These are phyloP conservation scores for Corvus hawaiiensis DNA, from an alignment of 2,113 vertebrate genomes.

Conservation along the genomic window DNA sequence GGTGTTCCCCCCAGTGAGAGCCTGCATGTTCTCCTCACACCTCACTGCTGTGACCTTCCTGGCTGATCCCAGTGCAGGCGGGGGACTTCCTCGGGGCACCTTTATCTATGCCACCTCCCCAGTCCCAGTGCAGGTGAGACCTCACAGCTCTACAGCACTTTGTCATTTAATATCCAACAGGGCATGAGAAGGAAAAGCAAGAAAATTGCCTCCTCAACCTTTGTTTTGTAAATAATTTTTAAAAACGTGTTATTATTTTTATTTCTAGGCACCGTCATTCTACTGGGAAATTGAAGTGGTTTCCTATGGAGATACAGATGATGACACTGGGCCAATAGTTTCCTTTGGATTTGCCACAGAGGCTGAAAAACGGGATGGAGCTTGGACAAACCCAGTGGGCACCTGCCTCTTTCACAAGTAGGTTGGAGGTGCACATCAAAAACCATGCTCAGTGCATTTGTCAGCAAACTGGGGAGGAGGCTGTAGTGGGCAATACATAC, in stretches of 20 bases:
- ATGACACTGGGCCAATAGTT: constrained; percentile 95
- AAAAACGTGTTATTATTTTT: not conserved
- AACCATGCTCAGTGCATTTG: fast-evolving
- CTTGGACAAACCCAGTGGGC: constrained; percentile 98
- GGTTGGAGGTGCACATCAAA: not conserved
- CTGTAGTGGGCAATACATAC: fast-evolving
- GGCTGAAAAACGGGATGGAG: constrained; percentile 94
- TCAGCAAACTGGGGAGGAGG: not conserved
- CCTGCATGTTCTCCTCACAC: constrained; percentile 96
- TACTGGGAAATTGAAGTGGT: constrained; percentile 98
- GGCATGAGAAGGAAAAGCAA: not conserved
- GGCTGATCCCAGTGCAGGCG: constrained; percentile 95
- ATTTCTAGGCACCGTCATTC: constrained; percentile 89
- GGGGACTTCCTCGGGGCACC: constrained; percentile 91
- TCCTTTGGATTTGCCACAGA: constrained; percentile 98
- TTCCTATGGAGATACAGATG: constrained; percentile 97
- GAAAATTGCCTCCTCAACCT: not conserved
- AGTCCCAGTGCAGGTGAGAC: constrained; percentile 88
- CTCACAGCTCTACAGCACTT: not conserved
- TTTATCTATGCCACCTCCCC: constrained; percentile 96
- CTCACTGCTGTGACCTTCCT: constrained; percentile 94
- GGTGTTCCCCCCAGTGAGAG: constrained; percentile 94
- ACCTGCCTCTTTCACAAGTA: constrained; percentile 99
- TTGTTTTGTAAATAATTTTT: not conserved
- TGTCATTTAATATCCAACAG: not conserved